Conservation (phyloP, 2,113 vertebrate species). For the Chlamydotis undulata region DNA sequence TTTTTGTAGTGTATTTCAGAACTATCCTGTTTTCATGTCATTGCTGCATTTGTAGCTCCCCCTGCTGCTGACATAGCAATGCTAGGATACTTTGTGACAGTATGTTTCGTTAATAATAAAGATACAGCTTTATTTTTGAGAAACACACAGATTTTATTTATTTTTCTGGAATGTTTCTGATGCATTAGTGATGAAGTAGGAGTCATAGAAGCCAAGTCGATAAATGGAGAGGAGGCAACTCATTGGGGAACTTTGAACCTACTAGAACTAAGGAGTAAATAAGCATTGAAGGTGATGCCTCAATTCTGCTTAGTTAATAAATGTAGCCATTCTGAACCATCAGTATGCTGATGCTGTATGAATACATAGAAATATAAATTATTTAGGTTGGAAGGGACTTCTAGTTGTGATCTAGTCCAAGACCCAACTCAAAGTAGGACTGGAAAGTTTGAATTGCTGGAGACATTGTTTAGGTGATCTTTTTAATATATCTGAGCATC, state of each 20-base stretch:
- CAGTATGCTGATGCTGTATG: not conserved
- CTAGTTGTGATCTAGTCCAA: not conserved
- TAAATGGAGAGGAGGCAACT: not conserved
- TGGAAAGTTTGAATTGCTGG: not conserved
- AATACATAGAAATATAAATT: not conserved
- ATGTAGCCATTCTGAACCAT: not conserved
- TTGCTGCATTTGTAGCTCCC: constrained; percentile 18
- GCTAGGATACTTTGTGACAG: not conserved
- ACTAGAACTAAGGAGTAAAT: not conserved
- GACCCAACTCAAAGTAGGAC: not conserved
- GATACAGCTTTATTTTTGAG: not conserved
- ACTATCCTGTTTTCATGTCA: not conserved
- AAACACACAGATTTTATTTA: not conserved
- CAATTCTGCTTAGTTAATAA: not conserved
- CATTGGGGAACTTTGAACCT: not conserved
- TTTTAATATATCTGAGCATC: not conserved
- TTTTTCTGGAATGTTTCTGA: not conserved
- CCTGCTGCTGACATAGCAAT: constrained; percentile 30
- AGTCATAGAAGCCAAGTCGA: not conserved
- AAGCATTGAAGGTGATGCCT: not conserved
- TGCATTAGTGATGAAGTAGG: not conserved
- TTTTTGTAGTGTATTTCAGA: not conserved
- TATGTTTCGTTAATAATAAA: not conserved
- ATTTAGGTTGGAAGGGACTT: not conserved
- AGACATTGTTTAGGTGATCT: not conserved